Conservation (phyloP, 92 coral and sea anemone species). For the Epizoanthus stellaris region DNA sequence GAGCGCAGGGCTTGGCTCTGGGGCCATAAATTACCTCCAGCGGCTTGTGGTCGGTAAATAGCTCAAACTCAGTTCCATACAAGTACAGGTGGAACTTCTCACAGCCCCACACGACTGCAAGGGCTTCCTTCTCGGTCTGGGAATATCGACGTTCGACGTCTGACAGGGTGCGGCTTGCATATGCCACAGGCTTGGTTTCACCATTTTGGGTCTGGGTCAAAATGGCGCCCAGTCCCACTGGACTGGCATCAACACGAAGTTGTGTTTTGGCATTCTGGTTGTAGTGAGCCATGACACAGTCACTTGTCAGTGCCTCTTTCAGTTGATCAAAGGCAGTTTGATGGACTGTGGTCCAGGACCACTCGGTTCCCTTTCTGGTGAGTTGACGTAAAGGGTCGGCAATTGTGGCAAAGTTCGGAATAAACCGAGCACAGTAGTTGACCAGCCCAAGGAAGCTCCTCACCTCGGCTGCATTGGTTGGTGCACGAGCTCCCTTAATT, state of each 20-base stretch:
- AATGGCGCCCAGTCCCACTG: slow-evolving; percentile 22
- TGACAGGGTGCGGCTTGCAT: slow-evolving; percentile 9
- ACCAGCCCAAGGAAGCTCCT: slow-evolving; percentile 47
- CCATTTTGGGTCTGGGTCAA: neutral
- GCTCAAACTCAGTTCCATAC: no score
- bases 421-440: slow-evolving; percentile 18
- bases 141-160: slow-evolving; percentile 28
- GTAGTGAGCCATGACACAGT: slow-evolving; percentile 22
- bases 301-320: slow-evolving; percentile 25
- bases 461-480: slow-evolving; percentile 34
- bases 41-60: no score
- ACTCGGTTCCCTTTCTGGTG: slow-evolving; percentile 12
- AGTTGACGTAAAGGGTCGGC: slow-evolving; percentile 29
- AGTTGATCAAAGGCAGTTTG: slow-evolving; percentile 21
- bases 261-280: neutral
- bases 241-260: slow-evolving; percentile 19
- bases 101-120: neutral
- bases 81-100: neutral
- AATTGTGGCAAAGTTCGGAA: slow-evolving; percentile 13
- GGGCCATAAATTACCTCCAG: neutral
- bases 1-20: neutral
- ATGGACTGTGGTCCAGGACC: slow-evolving; percentile 11
- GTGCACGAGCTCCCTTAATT: neutral
- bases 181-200: neutral
- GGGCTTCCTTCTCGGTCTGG: slow-evolving; percentile 9